Evolutionary conservation across 2,888 invertebrate genomes (phyloP), one percentile per base, ranked within the genome.

Genomic region (Meiosimyza platycephala): DNA sequence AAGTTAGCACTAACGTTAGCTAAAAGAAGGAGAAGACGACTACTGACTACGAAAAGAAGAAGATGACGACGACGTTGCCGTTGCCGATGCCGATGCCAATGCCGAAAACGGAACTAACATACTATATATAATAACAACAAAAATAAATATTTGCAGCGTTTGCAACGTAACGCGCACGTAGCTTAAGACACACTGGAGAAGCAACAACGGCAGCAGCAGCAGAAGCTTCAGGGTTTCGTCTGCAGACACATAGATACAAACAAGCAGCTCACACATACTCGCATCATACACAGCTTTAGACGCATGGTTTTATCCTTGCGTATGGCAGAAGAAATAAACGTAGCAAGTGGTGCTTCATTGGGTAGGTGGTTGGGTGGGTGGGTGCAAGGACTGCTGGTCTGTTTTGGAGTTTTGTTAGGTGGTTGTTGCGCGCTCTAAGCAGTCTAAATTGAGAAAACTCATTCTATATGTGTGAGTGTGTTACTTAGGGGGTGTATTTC

Each of bases 101-200:
- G 64, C 48, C 69, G 51, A 60, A 69, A 28, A 50, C 47, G 18
- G 33, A 12, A 55, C n/a, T 13, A 55, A n/a, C 66, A 33, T 40
- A 69, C 52, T 54, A 64, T 54, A 63, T 54, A 69, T 50, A 60
- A 22, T 12, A n/a, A 18, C 63, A 47, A 15, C 13, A 63, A 28
- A 40, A 40, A 79, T 79, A 76, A 67, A 70, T 74, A 76, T n/a
- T n/a, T 16, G 78, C 63, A 55, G 70, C 77, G 75, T 80, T 79
- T 16, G 62, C 51, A 79, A 79, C 81, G 83, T 80, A 40, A 79
- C 83, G 79, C 79, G 80, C 79, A 80, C 80, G 82, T 79, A 79
- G 83, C 82, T 82, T 83, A 83, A 83, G 84, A 84, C 80, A 79
- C 80, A 84, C 84, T 83, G 83, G 83, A 73, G 72, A 70, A 73